phyloP scores from a whole-genome alignment of 2,113 vertebrate species.

The Anolis carolinensis region DNA sequence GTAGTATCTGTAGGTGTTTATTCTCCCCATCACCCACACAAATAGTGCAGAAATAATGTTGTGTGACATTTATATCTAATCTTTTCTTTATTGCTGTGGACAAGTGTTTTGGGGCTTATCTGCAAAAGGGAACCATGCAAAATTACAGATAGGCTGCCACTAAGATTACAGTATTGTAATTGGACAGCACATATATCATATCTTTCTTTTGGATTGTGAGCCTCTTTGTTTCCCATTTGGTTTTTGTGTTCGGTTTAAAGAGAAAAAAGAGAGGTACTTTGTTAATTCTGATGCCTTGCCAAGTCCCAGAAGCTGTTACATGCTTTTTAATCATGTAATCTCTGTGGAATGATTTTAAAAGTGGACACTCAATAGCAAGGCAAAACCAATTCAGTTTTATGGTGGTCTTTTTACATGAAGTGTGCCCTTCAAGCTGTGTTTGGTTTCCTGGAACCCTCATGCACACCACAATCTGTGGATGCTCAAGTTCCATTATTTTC shows the following conservation, averaged over 20 bases:
- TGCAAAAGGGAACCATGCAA: background rate
- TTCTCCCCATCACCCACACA: conserved; percentile 3
- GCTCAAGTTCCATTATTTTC: no score
- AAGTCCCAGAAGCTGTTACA: background rate
- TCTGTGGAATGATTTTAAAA: background rate
- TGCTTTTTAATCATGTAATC: background rate
- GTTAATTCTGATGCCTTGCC: background rate
- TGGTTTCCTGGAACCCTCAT: no score
- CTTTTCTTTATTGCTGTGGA: conserved; percentile 29
- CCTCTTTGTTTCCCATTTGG: conserved; percentile 2
- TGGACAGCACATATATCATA: background rate
- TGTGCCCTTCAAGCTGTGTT: no score
- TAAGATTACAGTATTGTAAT: conserved; percentile 21
- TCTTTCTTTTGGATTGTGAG: conserved; percentile 30
- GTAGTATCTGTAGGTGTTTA: conserved; percentile 18
- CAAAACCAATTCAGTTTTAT: background rate
- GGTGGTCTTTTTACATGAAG: no score
- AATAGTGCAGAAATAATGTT: conserved; percentile 35
- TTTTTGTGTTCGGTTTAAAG: background rate
- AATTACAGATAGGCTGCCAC: conserved; percentile 31
- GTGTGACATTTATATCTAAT: conserved; percentile 26
- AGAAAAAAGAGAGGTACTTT: background rate
- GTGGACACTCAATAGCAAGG: background rate
- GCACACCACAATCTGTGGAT: no score
- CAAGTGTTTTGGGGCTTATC: conserved; percentile 31